These are phyloP conservation scores for Allobates femoralis DNA, from an alignment of 2,797 vertebrate genomes.

Conservation along the genomic window DNA sequence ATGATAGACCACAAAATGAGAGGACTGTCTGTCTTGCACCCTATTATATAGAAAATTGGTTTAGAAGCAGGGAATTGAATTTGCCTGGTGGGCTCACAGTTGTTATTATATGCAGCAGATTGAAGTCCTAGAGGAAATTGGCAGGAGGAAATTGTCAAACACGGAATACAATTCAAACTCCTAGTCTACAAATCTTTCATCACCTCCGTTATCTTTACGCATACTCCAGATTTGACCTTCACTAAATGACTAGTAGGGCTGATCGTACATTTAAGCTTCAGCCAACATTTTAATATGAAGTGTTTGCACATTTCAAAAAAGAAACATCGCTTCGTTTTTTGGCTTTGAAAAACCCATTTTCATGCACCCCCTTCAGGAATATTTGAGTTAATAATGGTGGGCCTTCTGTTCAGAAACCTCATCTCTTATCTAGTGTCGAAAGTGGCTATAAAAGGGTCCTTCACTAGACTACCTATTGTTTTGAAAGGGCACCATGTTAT, in stretches of 20 bases:
- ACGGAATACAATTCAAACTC: slow-evolving; percentile 19
- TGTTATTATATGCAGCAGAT: slow-evolving; percentile 35
- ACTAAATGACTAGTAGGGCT: neutral
- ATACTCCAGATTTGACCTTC: neutral
- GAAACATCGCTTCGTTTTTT: neutral
- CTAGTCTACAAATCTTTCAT: neutral
- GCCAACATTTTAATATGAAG: neutral
- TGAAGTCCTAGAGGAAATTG: slow-evolving; percentile 33
- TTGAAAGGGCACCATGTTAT: too few species aligned
- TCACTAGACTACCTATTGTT: too few species aligned
- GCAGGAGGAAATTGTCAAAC: slow-evolving; percentile 24
- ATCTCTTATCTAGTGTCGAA: too few species aligned
- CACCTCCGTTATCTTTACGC: neutral
- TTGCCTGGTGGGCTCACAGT: slow-evolving; percentile 19
- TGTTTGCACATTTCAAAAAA: neutral
- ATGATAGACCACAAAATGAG: slow-evolving; percentile 22
- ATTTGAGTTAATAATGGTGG: too few species aligned
- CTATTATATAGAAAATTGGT: slow-evolving; percentile 46
- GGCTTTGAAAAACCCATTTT: neutral
- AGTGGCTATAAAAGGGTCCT: too few species aligned
- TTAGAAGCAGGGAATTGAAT: slow-evolving; percentile 40
- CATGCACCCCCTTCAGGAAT: too few species aligned
- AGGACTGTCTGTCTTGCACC: slow-evolving; percentile 24
- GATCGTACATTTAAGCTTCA: too few species aligned
- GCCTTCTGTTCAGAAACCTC: too few species aligned